Evolutionary conservation across 2,113 vertebrate species (phyloP).

Genomic region (Anthoscopus minutus): DNA sequence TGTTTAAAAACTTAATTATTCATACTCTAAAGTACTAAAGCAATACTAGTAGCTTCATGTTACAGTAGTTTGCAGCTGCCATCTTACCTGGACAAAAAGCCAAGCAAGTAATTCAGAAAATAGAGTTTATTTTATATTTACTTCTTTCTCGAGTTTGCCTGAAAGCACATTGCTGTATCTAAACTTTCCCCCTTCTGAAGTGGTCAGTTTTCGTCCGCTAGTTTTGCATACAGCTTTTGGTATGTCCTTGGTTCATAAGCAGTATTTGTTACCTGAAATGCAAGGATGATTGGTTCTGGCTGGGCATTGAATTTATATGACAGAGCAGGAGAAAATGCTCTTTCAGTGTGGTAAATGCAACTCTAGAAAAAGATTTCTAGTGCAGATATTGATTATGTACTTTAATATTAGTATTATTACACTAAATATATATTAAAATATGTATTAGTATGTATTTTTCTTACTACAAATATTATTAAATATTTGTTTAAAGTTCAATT

Average conservation of each 20-base stretch:
- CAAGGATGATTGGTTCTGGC: background rate
- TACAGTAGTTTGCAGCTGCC: background rate
- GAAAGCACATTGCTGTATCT: background rate
- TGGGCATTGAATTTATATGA: background rate
- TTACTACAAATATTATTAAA: background rate
- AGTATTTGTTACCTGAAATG: background rate
- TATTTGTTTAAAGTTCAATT: background rate
- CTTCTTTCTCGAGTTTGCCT: background rate
- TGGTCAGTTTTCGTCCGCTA: background rate
- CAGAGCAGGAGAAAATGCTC: background rate
- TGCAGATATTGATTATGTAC: background rate
- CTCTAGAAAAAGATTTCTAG: background rate
- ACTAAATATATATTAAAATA: background rate
- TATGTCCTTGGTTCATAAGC: background rate
- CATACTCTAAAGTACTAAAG: background rate
- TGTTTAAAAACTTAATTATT: background rate
- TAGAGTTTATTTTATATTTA: background rate
- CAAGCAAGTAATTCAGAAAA: background rate
- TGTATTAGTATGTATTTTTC: background rate
- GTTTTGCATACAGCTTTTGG: background rate
- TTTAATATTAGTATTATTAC: background rate
- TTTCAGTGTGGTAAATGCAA: background rate
- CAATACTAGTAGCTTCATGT: background rate
- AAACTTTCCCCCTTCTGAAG: background rate
- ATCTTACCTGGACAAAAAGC: background rate